Evolutionary conservation across 2,113 vertebrate genomes (phyloP), one percentile per base, ranked within the genome.

Genomic region (Myrmophylax atrothorax): DNA sequence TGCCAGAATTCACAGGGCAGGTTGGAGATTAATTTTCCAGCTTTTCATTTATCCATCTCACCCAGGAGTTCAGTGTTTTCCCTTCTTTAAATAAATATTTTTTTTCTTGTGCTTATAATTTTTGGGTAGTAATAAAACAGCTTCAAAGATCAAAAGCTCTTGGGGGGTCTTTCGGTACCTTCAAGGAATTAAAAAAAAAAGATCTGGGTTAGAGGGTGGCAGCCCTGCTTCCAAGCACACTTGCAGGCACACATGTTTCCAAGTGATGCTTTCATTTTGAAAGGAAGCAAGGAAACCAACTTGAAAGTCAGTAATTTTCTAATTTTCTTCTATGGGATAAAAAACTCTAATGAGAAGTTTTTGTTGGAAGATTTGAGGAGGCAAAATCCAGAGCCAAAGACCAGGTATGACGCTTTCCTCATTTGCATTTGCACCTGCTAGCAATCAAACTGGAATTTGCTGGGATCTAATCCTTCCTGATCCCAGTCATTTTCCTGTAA

Each of bases 71-170:
- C 83, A 86, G 29, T 81, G 38, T 60, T 94, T 95, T 44, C 42
- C 68, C 6, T 4, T 67, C 77, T 91, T 91, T 59, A 90, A 77
- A 89, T 87, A 96, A 96, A 89, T 92, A 81, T 88, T 86, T 88
- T 87, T 84, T 88, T 89, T 9, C 96, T 90, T 26, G 5, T 42
- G 68, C 79, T 93, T 94, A 81, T 81, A 93, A 90, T 94, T 94
- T 93, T 86, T 70, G 59, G 66, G 67, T 69, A 67, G 90, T 38
- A 94, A 86, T 93, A 90, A 94, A 94, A 84, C 72, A 77, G 59
- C 59, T 92, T 92, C 94, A 81, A 72, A 95, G 92, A 96, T 97
- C 92, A 97, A 95, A 96, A 92, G 94, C 92, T 95, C 94, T 74
- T 89, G 90, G 94, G 92, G 75, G 90, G 86, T 95, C 94, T 88